These are phyloP conservation scores for Thunnus maccoyii DNA, from an alignment of 2,113 vertebrate species.

Conservation along the genomic window DNA sequence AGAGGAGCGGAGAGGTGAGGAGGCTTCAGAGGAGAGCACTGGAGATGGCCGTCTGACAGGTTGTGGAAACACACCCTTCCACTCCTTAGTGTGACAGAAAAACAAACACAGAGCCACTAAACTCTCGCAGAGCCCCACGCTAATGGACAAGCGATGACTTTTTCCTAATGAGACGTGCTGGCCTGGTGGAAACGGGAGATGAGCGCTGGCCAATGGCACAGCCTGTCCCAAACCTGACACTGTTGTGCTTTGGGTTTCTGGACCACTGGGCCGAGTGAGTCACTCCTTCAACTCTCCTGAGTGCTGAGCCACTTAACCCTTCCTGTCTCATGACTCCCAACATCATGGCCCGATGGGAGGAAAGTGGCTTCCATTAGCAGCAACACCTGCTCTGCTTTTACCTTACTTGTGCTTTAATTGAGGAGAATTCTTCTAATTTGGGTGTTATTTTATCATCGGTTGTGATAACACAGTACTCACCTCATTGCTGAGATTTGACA, in stretches of 20 bases:
- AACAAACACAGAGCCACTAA: constrained; percentile 70
- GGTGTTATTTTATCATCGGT: background rate
- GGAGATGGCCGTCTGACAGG: constrained; percentile 72
- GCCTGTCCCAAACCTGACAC: constrained; percentile 50
- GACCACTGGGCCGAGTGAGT: constrained; percentile 65
- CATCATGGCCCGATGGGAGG: constrained; percentile 19
- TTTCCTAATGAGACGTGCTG: constrained; percentile 21
- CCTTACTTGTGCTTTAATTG: background rate
- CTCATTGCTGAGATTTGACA: background rate
- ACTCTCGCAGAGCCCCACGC: constrained; percentile 35
- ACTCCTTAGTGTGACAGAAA: constrained; percentile 69
- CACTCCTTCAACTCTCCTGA: constrained; percentile 53
- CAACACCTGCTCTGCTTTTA: constrained; percentile 32
- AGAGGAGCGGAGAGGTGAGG: constrained; percentile 62
- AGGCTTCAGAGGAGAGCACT: constrained; percentile 56
- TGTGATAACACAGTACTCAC: background rate
- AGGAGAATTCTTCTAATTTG: background rate
- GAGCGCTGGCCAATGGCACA: constrained; percentile 42
- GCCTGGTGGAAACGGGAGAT: constrained; percentile 37
- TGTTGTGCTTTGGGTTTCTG: constrained; percentile 75
- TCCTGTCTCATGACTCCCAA: constrained; percentile 58
- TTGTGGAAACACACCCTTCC: constrained; percentile 81
- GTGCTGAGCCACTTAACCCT: constrained; percentile 49
- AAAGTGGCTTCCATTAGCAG: background rate
- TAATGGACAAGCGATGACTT: constrained; percentile 71